Conservation (phyloP, 2,888 invertebrate species). For the Ophion obscuratus region DNA sequence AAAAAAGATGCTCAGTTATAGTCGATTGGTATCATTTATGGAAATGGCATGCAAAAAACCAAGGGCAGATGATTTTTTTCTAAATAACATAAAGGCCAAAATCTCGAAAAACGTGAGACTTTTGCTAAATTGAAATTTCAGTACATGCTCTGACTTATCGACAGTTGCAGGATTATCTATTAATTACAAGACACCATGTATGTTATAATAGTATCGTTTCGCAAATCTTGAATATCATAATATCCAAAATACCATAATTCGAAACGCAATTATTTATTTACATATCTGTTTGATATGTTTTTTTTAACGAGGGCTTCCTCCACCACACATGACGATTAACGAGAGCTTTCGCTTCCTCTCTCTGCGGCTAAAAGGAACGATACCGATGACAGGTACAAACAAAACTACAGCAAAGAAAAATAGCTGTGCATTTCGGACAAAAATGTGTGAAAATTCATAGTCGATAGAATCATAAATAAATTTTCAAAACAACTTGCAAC, state of each 20-base stretch:
- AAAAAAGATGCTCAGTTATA: too few species aligned
- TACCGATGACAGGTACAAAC: constrained; percentile 78
- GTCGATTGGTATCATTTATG: too few species aligned
- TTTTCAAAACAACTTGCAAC: constrained; percentile 11
- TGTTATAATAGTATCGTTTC: too few species aligned
- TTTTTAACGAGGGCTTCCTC: constrained; percentile 7
- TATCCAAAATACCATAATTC: neutral
- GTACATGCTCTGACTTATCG: too few species aligned
- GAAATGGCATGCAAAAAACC: too few species aligned
- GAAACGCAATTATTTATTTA: neutral
- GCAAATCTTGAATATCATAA: too few species aligned
- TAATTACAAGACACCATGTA: too few species aligned
- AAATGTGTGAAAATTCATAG: constrained; percentile 56
- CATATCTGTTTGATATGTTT: constrained; percentile 10
- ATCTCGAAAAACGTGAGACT: too few species aligned
- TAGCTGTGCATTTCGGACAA: constrained; percentile 39
- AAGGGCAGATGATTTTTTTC: too few species aligned
- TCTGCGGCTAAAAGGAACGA: constrained; percentile 79
- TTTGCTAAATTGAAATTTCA: too few species aligned
- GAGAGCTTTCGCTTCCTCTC: constrained; percentile 76
- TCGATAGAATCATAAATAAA: constrained; percentile 55
- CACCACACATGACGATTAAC: constrained; percentile 71
- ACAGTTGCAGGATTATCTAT: too few species aligned
- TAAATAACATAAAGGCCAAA: too few species aligned
- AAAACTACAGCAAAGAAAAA: constrained; percentile 49